A percentile compares a stretch with the other conserved stretches of the same genome.
Conservation (phyloP, 2,797 vertebrate genomes). For the Enteromius trimaculatus region DNA sequence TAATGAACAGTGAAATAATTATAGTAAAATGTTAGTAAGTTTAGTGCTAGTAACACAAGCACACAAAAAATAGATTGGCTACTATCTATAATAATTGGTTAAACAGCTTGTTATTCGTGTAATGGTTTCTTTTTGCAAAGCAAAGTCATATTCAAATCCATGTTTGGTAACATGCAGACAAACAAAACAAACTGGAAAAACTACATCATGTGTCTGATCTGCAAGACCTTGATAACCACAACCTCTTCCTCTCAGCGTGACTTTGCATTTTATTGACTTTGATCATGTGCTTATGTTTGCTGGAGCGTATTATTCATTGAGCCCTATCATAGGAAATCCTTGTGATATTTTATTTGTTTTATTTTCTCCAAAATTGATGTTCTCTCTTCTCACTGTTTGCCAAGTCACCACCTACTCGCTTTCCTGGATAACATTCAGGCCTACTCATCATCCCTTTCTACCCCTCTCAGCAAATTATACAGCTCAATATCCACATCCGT, state of each 20-base stretch:
- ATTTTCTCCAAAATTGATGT: neutral
- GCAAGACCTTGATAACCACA: neutral
- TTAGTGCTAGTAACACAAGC: neutral
- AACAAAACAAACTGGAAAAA: neutral
- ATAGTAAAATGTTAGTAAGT: neutral
- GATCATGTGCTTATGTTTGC: constrained; percentile 6
- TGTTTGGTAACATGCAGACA: neutral
- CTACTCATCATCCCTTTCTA: constrained; percentile 39
- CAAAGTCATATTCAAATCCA: neutral
- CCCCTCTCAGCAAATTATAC: constrained; percentile 42
- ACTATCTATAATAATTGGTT: neutral
- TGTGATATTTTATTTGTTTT: neutral
- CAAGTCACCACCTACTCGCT: constrained; percentile 12
- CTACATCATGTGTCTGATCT: neutral
- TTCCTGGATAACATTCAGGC: constrained; percentile 28
- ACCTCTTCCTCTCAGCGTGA: neutral
- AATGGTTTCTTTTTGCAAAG: neutral
- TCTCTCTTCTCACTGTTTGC: constrained; percentile 1
- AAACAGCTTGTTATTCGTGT: neutral
- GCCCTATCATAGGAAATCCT: neutral
- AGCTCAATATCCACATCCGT: constrained; percentile 34
- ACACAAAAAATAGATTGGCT: neutral
- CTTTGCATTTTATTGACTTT: constrained; percentile 13
- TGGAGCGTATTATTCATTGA: neutral
- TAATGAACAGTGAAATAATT: neutral